Evolutionary conservation across 2,888 invertebrate species (phyloP), one percentile per base, ranked within the genome.

Genomic region (Acronicta aceris): DNA sequence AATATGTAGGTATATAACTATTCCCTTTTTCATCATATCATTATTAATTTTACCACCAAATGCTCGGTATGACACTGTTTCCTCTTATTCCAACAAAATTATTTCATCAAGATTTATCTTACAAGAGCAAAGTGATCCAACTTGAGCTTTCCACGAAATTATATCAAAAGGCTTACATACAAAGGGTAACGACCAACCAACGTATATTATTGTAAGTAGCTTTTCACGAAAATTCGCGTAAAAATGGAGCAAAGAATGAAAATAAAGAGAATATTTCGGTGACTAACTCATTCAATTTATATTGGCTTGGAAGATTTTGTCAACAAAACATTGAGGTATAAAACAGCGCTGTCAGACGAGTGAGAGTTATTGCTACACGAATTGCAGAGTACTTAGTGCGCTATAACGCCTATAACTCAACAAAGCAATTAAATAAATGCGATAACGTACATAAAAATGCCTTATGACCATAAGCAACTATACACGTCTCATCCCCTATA

Each of bases 231-330:
- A 50, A 40, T 33, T 43, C 43, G 41, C n/a, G 40, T 7, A 25
- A 45, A 42, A 38, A 40, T n/a, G 15, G 25, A 17, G 52, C 47
- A n/a, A 16, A 33, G 10, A 38, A 48, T 46, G n/a, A 15, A 46
- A 25, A 52, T 36, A 16, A 50, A 57, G 49, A 59, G 9, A 33
- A 61, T 17, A 43, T 53, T 25, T 50, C 9, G 5, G 27, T 51
- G 70, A 74, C 45, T 46, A 36, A 55, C 12, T 53, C 45, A 47
- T 68, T 17, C 51, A 52, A 73, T 73, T 52, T 52, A 49, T 38
- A 41, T 9, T 41, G 48, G 17, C 5, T n/a, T 38, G 38, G 38
- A 2, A n/a, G n/a, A n/a, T 38, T 38, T 38, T 49, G 45, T 52
- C 68, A 60, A 49, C 54, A 45, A 54, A 9, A 13, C n/a, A 38